Evolutionary conservation across 53 echinoderm and acorn worm genomes (phyloP).

Genomic region (Patiria pectinifera): DNA sequence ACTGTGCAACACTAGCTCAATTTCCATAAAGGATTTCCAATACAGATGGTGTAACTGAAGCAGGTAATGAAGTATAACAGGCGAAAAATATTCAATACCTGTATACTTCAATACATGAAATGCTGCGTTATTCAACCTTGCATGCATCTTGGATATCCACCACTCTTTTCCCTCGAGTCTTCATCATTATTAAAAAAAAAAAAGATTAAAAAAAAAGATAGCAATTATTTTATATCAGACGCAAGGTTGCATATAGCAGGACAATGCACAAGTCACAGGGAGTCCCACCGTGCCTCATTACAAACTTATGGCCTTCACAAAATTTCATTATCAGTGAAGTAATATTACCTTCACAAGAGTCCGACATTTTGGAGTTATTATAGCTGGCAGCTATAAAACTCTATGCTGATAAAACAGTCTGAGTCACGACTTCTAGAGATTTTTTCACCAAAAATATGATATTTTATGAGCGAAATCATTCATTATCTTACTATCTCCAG

Average conservation of each 20-base stretch:
- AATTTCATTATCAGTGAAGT: constrained; percentile 26
- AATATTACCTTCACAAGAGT: neutral
- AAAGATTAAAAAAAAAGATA: neutral
- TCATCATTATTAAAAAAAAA: neutral
- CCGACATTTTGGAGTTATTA: constrained; percentile 12
- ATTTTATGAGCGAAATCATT: constrained; percentile 24
- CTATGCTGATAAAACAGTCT: constrained; percentile 15
- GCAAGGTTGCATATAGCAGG: neutral
- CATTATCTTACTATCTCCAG: constrained; percentile 42
- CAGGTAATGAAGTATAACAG: neutral
- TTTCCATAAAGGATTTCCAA: neutral
- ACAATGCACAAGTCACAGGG: neutral
- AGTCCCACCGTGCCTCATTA: constrained; percentile 2
- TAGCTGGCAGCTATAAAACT: neutral
- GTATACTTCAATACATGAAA: neutral
- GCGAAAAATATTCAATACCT: neutral
- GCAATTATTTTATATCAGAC: neutral
- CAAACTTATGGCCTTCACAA: neutral
- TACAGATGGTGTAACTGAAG: neutral
- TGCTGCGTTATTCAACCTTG: neutral
- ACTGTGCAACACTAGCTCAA: neutral
- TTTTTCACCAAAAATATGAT: neutral
- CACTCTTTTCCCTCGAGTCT: neutral
- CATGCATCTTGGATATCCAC: neutral
- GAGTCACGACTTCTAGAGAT: constrained; percentile 46